Evolutionary conservation across 2,113 vertebrate species (phyloP).

Genomic region (Aythya baeri): DNA sequence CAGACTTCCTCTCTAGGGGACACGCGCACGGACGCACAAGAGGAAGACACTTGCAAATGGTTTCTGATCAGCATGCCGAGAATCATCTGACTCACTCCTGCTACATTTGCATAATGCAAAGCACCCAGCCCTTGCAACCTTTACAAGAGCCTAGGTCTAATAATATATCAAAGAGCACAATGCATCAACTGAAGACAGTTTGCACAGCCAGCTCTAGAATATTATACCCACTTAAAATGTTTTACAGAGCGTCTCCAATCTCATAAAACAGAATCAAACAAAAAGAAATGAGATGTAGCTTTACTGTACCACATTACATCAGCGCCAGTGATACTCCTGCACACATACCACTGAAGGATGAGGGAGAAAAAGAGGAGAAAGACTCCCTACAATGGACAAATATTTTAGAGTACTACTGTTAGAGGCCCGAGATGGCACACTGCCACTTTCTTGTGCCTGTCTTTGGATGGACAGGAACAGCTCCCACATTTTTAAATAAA

Average conservation of each 20-base stretch:
- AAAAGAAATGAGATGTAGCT: not conserved
- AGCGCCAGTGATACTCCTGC: not conserved
- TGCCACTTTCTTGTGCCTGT: not conserved
- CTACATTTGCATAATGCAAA: not conserved
- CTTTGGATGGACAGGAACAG: not conserved
- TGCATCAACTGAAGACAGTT: not conserved
- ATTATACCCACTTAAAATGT: not conserved
- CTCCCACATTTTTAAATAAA: not conserved
- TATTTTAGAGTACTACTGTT: not conserved
- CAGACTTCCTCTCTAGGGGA: constrained; percentile 24
- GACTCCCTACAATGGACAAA: not conserved
- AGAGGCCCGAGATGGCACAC: not conserved
- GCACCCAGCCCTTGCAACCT: not conserved
- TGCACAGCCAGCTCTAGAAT: not conserved
- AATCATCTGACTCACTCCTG: not conserved
- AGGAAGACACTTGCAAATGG: constrained; percentile 25
- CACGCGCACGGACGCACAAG: not conserved
- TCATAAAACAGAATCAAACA: not conserved
- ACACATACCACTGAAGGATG: not conserved
- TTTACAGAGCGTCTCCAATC: not conserved
- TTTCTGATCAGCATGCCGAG: not conserved
- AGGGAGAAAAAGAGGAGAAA: not conserved
- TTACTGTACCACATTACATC: not conserved
- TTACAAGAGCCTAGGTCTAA: fast-evolving
- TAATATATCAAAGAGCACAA: not conserved